Base-by-base conservation (phyloP, 1,140 invertebrate species). In the Rhysida immarginata region DNA sequence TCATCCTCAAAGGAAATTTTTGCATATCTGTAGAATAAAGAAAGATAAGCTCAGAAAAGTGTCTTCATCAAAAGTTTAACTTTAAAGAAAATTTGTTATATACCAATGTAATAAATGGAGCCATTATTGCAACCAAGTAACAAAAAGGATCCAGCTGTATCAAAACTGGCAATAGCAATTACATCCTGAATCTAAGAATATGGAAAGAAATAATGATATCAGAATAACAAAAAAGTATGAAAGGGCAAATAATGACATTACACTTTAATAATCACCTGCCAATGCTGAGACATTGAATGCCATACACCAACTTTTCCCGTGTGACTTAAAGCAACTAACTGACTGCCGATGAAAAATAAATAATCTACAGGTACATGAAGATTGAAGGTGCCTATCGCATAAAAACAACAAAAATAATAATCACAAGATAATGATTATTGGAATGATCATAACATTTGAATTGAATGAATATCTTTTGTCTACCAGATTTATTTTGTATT, bases 221-320 rank as follows among this genome's bases (percentile, higher is more conserved):
- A n/a, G n/a, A n/a, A n/a, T n/a, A n/a, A n/a, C n/a, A n/a, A n/a
- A n/a, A n/a, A n/a, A n/a, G n/a, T n/a, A n/a, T n/a, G n/a, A n/a
- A n/a, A n/a, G n/a, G n/a, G n/a, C n/a, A n/a, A n/a, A n/a, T n/a
- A n/a, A n/a, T n/a, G n/a, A n/a, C n/a, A n/a, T n/a, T n/a, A n/a
- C n/a, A n/a, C n/a, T n/a, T n/a, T n/a, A n/a, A n/a, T n/a, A n/a
- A n/a, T n/a, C 61, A 75, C 75, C 67, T 77, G 75, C 91, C 94
- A 97, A 70, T 97, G 91, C 63, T 96, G 92, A 0, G 92, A 96
- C 82, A 94, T 96, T 0, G 92, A 88, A 73, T 98, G 93, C 93
- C 93, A 98, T 18, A 99, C 93, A 5, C 94, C 94, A 57, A 96
- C 91, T 75, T 96, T 96, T n/a, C 94, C 94, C 21, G 83, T 83